These are phyloP conservation scores for Hypotaenidia okinawae DNA, from an alignment of 2,797 vertebrate species.

Conservation along the genomic window DNA sequence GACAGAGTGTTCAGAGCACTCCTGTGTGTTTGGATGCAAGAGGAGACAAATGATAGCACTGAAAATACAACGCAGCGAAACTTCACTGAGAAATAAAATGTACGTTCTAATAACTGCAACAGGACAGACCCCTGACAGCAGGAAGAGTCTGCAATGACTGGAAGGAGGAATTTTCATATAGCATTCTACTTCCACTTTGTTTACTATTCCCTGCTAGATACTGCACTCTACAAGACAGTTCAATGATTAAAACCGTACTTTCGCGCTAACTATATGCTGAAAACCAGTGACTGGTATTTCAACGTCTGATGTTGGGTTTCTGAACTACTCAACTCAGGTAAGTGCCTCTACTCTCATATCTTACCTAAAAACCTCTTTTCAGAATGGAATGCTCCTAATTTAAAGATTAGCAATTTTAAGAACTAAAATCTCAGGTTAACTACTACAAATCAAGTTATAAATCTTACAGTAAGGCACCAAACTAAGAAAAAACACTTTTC, in stretches of 20 bases:
- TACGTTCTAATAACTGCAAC: background rate
- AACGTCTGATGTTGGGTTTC: background rate
- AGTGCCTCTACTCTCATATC: background rate
- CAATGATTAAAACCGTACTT: background rate
- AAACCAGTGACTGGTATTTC: background rate
- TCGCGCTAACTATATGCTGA: background rate
- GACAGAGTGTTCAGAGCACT: background rate
- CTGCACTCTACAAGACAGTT: background rate
- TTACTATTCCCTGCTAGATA: background rate
- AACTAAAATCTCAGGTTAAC: background rate
- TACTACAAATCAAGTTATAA: background rate
- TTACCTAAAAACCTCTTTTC: background rate
- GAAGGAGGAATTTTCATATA: background rate
- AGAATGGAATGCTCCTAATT: background rate
- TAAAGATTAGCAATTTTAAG: background rate
- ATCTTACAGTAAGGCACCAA: background rate
- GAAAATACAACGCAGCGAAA: background rate
- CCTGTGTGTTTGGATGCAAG: background rate
- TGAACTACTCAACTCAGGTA: background rate
- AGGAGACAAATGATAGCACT: background rate
- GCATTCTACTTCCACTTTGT: background rate
- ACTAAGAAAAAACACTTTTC: background rate
- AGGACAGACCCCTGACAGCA: background rate
- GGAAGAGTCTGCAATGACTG: fast-evolving
- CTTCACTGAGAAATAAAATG: background rate